Conservation (phyloP, 2,888 invertebrate species). For the Patella caerulea region DNA sequence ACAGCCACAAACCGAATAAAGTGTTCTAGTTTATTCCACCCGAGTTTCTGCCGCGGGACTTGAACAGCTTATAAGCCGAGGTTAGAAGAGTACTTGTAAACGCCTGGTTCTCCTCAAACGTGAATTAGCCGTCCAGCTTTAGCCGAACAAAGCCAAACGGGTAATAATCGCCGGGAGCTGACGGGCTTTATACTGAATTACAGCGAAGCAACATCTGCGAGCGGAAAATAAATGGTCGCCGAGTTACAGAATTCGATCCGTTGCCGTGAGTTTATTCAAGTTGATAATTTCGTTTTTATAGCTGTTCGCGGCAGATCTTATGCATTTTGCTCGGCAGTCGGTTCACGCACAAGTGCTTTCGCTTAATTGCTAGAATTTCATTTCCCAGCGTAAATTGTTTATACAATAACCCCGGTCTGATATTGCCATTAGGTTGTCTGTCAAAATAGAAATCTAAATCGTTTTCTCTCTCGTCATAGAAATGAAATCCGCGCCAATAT, state of each 20-base stretch:
- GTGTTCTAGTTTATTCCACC: too few species aligned
- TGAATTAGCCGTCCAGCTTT: neutral
- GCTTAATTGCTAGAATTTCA: constrained; percentile 12
- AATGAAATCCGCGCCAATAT: constrained; percentile 5
- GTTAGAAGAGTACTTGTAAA: neutral
- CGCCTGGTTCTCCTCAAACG: constrained; percentile 5
- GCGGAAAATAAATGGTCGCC: constrained; percentile 5
- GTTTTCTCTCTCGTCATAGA: neutral
- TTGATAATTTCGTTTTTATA: constrained; percentile 13
- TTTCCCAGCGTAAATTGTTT: constrained; percentile 11
- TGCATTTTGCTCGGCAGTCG: constrained; percentile 6
- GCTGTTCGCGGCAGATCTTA: constrained; percentile 5
- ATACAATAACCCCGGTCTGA: constrained; percentile 10
- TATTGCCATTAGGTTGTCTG: constrained; percentile 7
- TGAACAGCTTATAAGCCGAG: neutral
- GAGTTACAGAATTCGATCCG: constrained; percentile 9
- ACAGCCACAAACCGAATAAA: too few species aligned
- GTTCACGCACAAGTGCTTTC: constrained; percentile 11
- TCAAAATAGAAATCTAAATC: neutral
- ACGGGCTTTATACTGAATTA: neutral
- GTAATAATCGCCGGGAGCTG: neutral
- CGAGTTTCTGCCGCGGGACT: too few species aligned
- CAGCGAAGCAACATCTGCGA: constrained; percentile 5
- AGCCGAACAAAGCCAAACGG: constrained; percentile 4
- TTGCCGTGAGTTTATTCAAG: constrained; percentile 2